A percentile compares a stretch with the other conserved stretches of the same genome.
Evolutionary conservation across 92 coral and sea anemone species (phyloP).

Genomic region (Epizoanthus fatuus): DNA sequence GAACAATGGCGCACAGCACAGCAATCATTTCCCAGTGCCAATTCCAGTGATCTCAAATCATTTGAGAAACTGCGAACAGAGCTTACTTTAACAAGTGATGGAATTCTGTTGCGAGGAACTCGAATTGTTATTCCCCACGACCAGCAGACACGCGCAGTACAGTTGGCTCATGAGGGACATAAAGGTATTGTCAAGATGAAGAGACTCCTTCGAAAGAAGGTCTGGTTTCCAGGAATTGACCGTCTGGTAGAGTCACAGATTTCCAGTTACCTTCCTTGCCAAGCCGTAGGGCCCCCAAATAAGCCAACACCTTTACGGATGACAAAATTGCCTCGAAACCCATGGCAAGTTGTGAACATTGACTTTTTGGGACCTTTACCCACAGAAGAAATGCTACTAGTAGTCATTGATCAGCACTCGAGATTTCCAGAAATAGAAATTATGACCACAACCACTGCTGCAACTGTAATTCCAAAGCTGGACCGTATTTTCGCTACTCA

Average conservation of each 20-base stretch:
- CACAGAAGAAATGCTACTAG: constrained; percentile 56
- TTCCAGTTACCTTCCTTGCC: constrained; percentile 57
- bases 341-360: constrained; percentile 36
- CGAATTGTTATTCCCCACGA: constrained; percentile 54
- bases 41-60: background rate
- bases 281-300: constrained; percentile 36
- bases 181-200: constrained; percentile 72
- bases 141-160: constrained; percentile 49
- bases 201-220: constrained; percentile 53
- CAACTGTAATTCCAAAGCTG: constrained; percentile 35
- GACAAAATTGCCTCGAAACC: constrained; percentile 30
- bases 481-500: constrained; percentile 61
- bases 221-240: constrained; percentile 76
- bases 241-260: constrained; percentile 55
- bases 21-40: constrained; percentile 12
- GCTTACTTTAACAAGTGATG: constrained; percentile 50
- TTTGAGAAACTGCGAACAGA: constrained; percentile 40
- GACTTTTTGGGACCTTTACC: constrained; percentile 60
- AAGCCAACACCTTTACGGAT: constrained; percentile 6
- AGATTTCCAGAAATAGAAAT: constrained; percentile 49
- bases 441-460: constrained; percentile 41
- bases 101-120: constrained; percentile 44
- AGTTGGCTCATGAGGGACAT: constrained; percentile 76
- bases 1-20: constrained; percentile 34
- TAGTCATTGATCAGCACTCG: constrained; percentile 46